Evolutionary conservation across 2,113 vertebrate genomes (phyloP), one percentile per base, ranked within the genome.

Genomic region (Mormyrus lacerda): DNA sequence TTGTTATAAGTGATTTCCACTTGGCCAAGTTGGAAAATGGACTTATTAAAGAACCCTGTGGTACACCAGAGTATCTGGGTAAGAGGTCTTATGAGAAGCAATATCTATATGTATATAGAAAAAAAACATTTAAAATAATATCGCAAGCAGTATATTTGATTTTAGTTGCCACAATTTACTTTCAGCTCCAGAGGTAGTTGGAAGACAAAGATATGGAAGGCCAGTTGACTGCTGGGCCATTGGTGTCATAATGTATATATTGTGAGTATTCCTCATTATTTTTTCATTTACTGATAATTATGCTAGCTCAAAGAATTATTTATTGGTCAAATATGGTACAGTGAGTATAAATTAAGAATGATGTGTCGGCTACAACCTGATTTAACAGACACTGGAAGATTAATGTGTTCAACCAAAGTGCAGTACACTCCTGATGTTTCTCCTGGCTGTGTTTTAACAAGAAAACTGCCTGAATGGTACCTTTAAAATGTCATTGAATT

Each of bases 191-290:
- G 98, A 99, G 92, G 97, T 99, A 91, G 98, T 99, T 35, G 98
- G 97, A 15, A 95, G 98, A 91, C 98, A 99, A 95, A 95, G 97
- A 93, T 99, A 99, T 0, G 98, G 98, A 86, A 93, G 97, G 85
- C 97, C 98, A 0, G 98, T 99, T 89, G 98, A 99, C 94, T 99
- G 97, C 93, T 99, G 98, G 98, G 98, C 98, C 84, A 97, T 99
- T 0, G 98, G 98, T 0, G 98, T 99, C 95, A 99, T 98, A 95
- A 99, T 99, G 97, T 99, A 99, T 91, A 99, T 99, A 93, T 97
- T 99, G 98, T 99, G 94, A 97, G 98, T 96, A 31, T n/a, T 39
- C 4, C 35, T 84, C 11, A n/a, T 85, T 69, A 35, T 10, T 27
- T 19, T 17, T 35, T 76, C 69, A 76, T 76, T 76, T 76, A 19